Evolutionary conservation across 2,888 invertebrate genomes (phyloP).

Genomic region (Iselma pallidipennis): DNA sequence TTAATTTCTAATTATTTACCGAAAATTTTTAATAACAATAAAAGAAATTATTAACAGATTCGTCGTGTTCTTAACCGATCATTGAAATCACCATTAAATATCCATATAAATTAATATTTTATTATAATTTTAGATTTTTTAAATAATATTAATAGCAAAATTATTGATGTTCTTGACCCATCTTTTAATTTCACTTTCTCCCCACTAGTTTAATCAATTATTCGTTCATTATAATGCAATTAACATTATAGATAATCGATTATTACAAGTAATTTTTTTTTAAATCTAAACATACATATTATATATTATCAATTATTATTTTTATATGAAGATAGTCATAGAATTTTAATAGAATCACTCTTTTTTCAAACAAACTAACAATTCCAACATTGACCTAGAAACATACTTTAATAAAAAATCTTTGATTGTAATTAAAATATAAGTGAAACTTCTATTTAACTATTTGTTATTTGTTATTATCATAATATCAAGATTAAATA

Average conservation of each 20-base stretch:
- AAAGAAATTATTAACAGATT: too few species aligned
- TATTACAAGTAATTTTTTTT: neutral
- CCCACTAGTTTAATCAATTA: neutral
- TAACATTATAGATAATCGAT: constrained; percentile 10
- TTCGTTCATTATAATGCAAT: constrained; percentile 8
- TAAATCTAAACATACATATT: neutral
- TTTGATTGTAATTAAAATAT: neutral
- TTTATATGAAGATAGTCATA: too few species aligned
- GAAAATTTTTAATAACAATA: too few species aligned
- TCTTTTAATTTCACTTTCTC: neutral
- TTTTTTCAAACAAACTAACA: neutral
- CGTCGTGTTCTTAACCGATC: neutral
- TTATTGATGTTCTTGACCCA: neutral
- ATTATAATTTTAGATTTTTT: too few species aligned
- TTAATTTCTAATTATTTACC: neutral
- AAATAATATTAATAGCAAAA: neutral
- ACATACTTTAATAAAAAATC: constrained; percentile 6
- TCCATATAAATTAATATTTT: too few species aligned
- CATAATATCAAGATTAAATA: neutral
- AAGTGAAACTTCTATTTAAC: neutral
- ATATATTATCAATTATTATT: neutral
- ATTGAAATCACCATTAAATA: neutral
- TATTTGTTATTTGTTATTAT: neutral
- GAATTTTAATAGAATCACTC: neutral
- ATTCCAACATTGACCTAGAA: constrained; percentile 11